phyloP scores from a whole-genome alignment of 2,797 vertebrate genomes.

The Chaunax sp. region DNA sequence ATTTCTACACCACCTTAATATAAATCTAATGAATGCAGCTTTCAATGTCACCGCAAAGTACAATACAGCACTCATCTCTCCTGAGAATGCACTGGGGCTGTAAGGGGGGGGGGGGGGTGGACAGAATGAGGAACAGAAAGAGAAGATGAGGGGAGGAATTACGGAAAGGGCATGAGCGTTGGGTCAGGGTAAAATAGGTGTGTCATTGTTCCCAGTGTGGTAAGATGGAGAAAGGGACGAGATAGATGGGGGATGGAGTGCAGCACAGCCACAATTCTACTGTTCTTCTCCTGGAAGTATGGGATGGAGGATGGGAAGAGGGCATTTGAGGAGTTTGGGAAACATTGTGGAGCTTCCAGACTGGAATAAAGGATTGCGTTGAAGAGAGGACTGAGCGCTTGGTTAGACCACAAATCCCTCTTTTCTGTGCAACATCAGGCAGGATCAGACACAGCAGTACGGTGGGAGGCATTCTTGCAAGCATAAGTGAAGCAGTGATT shows the following conservation, averaged over 20 bases:
- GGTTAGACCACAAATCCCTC: conserved; percentile 46
- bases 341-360: conserved; percentile 51
- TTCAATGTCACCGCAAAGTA: conserved; percentile 79
- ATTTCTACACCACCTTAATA: conserved; percentile 62
- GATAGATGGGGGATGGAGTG: conserved; percentile 50
- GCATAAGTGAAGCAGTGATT: conserved; percentile 76
- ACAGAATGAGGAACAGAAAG: conserved; percentile 38
- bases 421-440: conserved; percentile 65
- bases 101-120: conserved; percentile 18
- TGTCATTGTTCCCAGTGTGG: conserved; percentile 55
- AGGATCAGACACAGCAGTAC: conserved; percentile 61
- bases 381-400: conserved; percentile 38
- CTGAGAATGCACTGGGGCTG: conserved; percentile 51
- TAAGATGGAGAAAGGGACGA: conserved; percentile 52
- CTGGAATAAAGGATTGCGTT: conserved; percentile 62
- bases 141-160: conserved; percentile 49
- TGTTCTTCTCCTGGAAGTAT: conserved; percentile 53
- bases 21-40: conserved; percentile 78
- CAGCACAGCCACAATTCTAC: conserved; percentile 49
- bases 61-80: conserved; percentile 68
- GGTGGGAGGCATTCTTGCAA: conserved; percentile 76
- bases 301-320: conserved; percentile 47
- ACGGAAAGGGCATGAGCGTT: conserved; percentile 43
- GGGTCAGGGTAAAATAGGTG: conserved; percentile 64
- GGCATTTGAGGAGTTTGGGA: conserved; percentile 47